These are phyloP conservation scores for Petrosia ficiformis DNA, from an alignment of 37 sponge, comb jelly and placozoan genomes.

Conservation along the genomic window DNA sequence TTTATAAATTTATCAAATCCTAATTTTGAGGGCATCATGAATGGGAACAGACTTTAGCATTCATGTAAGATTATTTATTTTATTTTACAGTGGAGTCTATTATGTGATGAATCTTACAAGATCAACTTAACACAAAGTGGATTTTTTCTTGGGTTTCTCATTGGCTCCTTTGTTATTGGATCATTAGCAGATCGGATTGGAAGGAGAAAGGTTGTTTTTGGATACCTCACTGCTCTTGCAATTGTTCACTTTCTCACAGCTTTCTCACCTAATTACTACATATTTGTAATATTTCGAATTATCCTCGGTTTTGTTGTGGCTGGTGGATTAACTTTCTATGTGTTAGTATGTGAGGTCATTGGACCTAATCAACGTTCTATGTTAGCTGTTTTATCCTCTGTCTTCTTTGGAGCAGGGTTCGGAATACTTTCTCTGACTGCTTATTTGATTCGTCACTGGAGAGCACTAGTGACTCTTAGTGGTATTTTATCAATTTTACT, in stretches of 20 bases:
- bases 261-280: neutral
- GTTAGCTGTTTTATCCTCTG: neutral
- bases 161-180: slow-evolving; percentile 55
- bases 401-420: neutral
- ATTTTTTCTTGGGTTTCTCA: slow-evolving; percentile 43
- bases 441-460: neutral
- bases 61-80: too few relatives aligned
- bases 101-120: slow-evolving; percentile 28
- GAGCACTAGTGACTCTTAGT: neutral
- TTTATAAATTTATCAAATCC: too few relatives aligned
- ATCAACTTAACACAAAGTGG: slow-evolving; percentile 50
- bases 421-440: neutral
- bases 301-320: neutral
- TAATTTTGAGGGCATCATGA: too few relatives aligned
- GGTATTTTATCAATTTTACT: neutral
- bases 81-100: slow-evolving; percentile 48
- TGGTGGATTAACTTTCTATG: neutral
- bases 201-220: slow-evolving; percentile 26
- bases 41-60: too few relatives aligned
- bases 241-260: neutral
- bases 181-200: slow-evolving; percentile 43
- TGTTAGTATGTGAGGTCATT: neutral
- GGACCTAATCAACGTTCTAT: neutral
- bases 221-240: neutral
- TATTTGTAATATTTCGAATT: neutral